phyloP scores from a whole-genome alignment of 2,113 vertebrate genomes.

The Sylvia atricapilla region DNA sequence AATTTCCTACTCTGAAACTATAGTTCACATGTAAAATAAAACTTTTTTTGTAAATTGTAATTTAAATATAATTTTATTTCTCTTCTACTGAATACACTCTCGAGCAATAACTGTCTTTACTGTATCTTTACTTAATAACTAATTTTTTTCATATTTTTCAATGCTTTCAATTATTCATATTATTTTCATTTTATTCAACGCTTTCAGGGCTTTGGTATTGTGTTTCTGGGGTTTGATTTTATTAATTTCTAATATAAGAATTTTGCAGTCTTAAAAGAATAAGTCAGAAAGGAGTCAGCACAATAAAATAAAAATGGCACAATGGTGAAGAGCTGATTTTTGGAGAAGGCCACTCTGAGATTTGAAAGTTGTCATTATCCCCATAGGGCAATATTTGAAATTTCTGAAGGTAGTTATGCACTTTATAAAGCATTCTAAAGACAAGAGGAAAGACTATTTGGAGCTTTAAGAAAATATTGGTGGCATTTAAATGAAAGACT shows the following conservation, averaged over 20 bases:
- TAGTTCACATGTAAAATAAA: neutral
- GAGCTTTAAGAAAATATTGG: neutral
- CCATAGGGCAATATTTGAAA: neutral
- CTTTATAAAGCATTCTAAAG: neutral
- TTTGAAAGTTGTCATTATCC: neutral
- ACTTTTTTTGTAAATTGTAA: neutral
- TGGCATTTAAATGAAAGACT: neutral
- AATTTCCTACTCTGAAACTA: neutral
- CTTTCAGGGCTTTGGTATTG: neutral
- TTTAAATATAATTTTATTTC: neutral
- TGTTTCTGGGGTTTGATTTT: neutral
- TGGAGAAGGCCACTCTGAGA: neutral
- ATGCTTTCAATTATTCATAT: neutral
- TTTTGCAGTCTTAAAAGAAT: constrained; percentile 1
- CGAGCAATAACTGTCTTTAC: neutral
- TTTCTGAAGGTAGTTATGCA: neutral
- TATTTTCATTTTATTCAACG: neutral
- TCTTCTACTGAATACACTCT: neutral
- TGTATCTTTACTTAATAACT: neutral
- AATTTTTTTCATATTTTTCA: neutral
- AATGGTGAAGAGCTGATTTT: neutral
- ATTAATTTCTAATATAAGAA: neutral
- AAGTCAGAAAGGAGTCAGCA: neutral
- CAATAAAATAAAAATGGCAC: neutral
- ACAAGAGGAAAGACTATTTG: neutral